Base-by-base conservation (phyloP, 2,888 invertebrate genomes). In the Diaperis boleti region DNA sequence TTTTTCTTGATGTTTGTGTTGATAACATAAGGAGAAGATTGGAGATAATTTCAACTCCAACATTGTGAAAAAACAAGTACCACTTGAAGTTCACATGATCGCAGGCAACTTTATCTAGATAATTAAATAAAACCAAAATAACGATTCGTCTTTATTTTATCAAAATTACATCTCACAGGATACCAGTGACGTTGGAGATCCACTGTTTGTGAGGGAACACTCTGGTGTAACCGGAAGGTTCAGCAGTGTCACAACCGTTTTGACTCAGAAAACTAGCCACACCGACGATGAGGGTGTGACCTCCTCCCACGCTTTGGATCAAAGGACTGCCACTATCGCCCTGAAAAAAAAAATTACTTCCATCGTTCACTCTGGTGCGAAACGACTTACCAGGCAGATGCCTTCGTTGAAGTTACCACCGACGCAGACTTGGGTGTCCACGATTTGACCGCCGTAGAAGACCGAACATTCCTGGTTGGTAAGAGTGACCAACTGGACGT, bases 281-380 rank as follows among this genome's bases (percentile, higher is more conserved):
- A 47, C 55, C 61, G 11, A 55, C 29, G 31, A 49, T 44, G 3
- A 44, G 14, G 1, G 54, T 35, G 20, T 35, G 60, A 14, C 54
- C 31, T 18, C 35, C 35, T 3, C 39, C 55, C 7, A 47, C 15
- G 15, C 39, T 59, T 31, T 47, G 49, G 1, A 62, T 41, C 6
- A 62, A 22, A 13, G 61, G 55, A 62, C 61, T 41, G 5, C 61
- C 61, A 41, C 22, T 55, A 31, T 62, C 61, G 20, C 61, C 61
- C 61, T 61, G 14, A 29, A 59, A 15, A 41, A 14, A n/a, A 31
- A 47, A 13, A 31, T 3, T 1, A 29, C 4, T 13, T n/a, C 13
- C 17, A 42, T 20, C 8, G 1, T 11, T 22, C 8, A 39, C 3
- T 10, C 14, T 35, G 3, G n/a, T 50, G 7, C 3, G 8, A 10